Conservation (phyloP, 2,888 invertebrate genomes). For the Catocala sponsa region DNA sequence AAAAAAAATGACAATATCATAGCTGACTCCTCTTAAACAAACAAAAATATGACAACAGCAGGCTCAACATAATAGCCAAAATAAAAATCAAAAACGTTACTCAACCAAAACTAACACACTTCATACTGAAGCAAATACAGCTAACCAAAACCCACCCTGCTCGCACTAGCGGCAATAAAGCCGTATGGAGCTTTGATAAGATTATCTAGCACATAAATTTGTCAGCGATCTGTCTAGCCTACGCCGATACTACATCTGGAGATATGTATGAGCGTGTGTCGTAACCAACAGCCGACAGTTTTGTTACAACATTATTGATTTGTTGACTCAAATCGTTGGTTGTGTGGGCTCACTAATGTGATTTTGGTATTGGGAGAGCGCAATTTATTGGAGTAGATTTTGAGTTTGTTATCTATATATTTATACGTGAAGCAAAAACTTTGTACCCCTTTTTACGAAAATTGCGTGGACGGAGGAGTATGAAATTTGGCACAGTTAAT, state of each 20-base stretch:
- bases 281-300: slow-evolving; percentile 43
- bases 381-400: not conserved
- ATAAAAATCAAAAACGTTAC: not conserved
- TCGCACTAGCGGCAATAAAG: slow-evolving; percentile 66
- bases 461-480: no score
- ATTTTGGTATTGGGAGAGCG: slow-evolving; percentile 8
- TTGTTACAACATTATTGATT: slow-evolving; percentile 40
- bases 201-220: slow-evolving; percentile 81
- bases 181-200: slow-evolving; percentile 74
- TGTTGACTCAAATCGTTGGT: slow-evolving; percentile 19
- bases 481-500: no score
- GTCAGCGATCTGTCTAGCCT: slow-evolving; percentile 71
- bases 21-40: no score
- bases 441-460: no score
- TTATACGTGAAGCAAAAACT: no score
- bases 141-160: slow-evolving; percentile 7
- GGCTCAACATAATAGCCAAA: not conserved
- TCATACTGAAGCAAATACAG: not conserved
- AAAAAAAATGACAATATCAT: no score
- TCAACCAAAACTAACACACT: not conserved
- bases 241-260: slow-evolving; percentile 52
- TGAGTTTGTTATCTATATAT: no score
- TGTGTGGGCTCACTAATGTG: slow-evolving; percentile 17
- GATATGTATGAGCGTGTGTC: slow-evolving; percentile 53
- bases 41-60: no score